Evolutionary conservation across 2,113 vertebrate genomes (phyloP), one percentile per base, ranked within the genome.

Genomic region (Nothocercus nigrocapillus): DNA sequence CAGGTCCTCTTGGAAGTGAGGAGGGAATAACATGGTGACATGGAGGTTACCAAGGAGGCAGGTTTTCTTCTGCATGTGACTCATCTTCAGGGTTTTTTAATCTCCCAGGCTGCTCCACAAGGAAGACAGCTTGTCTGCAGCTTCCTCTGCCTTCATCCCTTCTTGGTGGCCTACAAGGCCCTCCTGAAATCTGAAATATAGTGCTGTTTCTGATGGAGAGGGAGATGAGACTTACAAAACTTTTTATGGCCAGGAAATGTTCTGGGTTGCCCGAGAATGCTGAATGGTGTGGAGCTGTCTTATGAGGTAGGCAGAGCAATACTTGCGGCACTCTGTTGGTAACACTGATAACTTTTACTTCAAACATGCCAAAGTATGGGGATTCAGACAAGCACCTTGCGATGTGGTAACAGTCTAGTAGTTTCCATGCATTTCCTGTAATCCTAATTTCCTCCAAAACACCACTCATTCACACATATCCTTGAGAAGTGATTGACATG

Each of bases 381-480:
- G n/a, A 13, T 53, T 47, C 69, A 51, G 34, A 72, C 45, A 72
- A 28, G 16, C 9, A 25, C 12, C n/a, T 15, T 53, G 17, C n/a
- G 19, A 53, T 53, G 25, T 72, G 30, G 54, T 30, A 18, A 53
- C 54, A 64, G 32, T 21, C 21, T 22, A 28, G 34, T 20, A 47
- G n/a, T 40, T 51, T 40, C 56, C 72, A 74, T 64, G 19, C 15
- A 18, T 53, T 1, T 1, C 49, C 21, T 4, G 0, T 54, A 75
- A 64, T 64, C 32, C 56, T 53, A 30, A 32, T 75, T 66, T 64
- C 62, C 24, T 69, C 24, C 24, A 24, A 36, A 18, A 38, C 34
- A 53, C 51, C n/a, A 53, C 7, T 51, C 19, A 47, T 12, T 88
- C 1, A 0, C 53, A 32, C 1, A 0, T 42, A 12, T 80, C 54